Percentiles rank a stretch among this genome's conserved stretches.
Conservation (phyloP, 2,888 invertebrate genomes). For the Acanthosoma haemorrhoidale region DNA sequence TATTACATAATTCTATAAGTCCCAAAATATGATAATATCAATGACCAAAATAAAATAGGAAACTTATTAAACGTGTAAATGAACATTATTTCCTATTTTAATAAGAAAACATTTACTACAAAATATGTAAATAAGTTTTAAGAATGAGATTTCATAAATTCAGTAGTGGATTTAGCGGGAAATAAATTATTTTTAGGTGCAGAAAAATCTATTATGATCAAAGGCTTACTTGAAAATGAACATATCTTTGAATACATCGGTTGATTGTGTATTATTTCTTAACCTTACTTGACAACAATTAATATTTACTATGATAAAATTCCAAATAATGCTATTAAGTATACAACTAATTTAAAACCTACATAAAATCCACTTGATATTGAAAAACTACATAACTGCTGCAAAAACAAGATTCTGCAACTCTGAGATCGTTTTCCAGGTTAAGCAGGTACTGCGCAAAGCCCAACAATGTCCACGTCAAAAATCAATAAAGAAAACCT, state of each 20-base stretch:
- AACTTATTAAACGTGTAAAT: too few relatives aligned
- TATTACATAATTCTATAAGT: too few relatives aligned
- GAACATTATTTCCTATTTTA: too few relatives aligned
- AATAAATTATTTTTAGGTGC: too few relatives aligned
- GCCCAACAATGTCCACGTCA: not conserved
- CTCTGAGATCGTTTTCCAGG: not conserved
- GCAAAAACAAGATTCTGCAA: not conserved
- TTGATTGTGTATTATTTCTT: not conserved
- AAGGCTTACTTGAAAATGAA: not conserved
- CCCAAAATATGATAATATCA: too few relatives aligned
- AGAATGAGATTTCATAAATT: too few relatives aligned
- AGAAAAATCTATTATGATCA: not conserved
- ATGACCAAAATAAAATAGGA: too few relatives aligned
- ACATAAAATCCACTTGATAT: not conserved
- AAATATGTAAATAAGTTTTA: too few relatives aligned
- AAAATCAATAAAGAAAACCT: conserved; percentile 37
- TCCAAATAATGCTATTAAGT: too few relatives aligned
- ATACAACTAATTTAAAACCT: not conserved
- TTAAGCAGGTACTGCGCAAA: conserved; percentile 25
- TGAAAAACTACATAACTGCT: not conserved
- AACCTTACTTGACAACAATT: not conserved
- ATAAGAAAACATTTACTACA: too few relatives aligned
- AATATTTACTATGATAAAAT: too few relatives aligned
- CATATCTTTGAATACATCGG: not conserved
- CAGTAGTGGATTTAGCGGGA: too few relatives aligned